These are phyloP conservation scores for Sphinx pinastri DNA, from an alignment of 2,888 invertebrate species.

Conservation along the genomic window DNA sequence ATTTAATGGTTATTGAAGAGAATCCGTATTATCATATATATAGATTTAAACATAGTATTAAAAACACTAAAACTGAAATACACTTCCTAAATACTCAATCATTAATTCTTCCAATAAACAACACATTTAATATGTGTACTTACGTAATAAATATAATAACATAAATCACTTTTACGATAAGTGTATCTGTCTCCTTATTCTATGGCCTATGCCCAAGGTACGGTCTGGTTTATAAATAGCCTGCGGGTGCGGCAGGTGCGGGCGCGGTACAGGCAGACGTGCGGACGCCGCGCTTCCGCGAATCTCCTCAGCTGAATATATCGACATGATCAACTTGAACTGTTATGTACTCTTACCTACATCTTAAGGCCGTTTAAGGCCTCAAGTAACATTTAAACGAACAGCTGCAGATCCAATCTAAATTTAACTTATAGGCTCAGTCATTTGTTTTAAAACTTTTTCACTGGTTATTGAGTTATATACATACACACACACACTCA, in stretches of 20 bases:
- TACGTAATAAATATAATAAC: no score
- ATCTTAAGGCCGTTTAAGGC: conserved; percentile 3
- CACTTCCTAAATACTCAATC: no score
- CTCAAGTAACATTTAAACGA: neutral
- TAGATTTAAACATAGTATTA: no score
- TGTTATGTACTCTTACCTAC: conserved; percentile 31
- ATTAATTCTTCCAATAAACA: neutral
- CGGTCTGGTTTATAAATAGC: conserved; percentile 80
- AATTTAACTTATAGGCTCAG: neutral
- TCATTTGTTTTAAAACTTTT: neutral
- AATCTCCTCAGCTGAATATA: conserved; percentile 49
- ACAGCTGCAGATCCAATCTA: neutral
- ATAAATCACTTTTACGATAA: neutral
- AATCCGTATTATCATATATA: no score
- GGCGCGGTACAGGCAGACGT: conserved; percentile 64
- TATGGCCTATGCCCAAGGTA: conserved; percentile 66
- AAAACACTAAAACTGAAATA: no score
- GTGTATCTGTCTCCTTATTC: conserved; percentile 47
- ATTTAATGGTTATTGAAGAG: no score
- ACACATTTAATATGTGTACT: neutral
- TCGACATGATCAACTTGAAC: conserved; percentile 39
- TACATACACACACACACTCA: no score
- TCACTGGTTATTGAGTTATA: neutral
- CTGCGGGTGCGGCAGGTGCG: conserved; percentile 69
- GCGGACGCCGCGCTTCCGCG: conserved; percentile 79